Evolutionary conservation across 2,888 invertebrate species (phyloP).

Genomic region (Stegophylla sp.): DNA sequence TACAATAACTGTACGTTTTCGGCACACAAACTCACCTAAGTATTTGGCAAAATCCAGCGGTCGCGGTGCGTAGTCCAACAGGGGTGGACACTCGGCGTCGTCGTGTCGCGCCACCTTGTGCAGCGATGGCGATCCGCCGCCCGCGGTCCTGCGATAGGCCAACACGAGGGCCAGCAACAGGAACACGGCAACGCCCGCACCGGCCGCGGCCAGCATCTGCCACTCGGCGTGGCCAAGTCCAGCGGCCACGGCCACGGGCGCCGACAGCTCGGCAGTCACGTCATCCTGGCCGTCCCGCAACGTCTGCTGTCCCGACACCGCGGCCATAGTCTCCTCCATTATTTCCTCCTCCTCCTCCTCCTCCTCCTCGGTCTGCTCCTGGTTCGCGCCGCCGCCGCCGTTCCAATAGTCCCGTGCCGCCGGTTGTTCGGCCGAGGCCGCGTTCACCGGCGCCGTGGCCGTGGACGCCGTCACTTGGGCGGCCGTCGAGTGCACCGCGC

Average conservation of each 20-base stretch:
- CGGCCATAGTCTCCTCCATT: neutral
- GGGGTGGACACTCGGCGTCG: conserved; percentile 65
- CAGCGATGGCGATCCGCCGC: conserved; percentile 5
- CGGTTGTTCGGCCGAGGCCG: neutral
- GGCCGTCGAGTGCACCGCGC: conserved; percentile 43
- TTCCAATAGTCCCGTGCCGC: conserved; percentile 18
- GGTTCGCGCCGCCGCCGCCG: neutral
- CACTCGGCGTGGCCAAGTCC: conserved; percentile 47
- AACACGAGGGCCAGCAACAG: conserved; percentile 68
- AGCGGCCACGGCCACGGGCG: conserved; percentile 49
- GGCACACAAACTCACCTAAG: conserved; percentile 39
- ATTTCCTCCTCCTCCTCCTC: no score
- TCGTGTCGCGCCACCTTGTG: conserved; percentile 62
- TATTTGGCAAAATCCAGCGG: conserved; percentile 34
- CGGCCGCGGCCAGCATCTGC: conserved; percentile 69
- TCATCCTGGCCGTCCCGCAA: conserved; percentile 27
- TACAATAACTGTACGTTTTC: no score
- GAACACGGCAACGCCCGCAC: conserved; percentile 69
- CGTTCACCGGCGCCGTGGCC: neutral
- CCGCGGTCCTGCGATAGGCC: conserved; percentile 68
- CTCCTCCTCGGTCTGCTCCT: no score
- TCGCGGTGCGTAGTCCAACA: conserved; percentile 42
- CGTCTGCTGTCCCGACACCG: neutral
- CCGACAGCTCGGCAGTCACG: conserved; percentile 49
- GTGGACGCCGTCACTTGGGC: neutral